Evolutionary conservation across 2,888 invertebrate genomes (phyloP).

Genomic region (Cyaniris semiargus): DNA sequence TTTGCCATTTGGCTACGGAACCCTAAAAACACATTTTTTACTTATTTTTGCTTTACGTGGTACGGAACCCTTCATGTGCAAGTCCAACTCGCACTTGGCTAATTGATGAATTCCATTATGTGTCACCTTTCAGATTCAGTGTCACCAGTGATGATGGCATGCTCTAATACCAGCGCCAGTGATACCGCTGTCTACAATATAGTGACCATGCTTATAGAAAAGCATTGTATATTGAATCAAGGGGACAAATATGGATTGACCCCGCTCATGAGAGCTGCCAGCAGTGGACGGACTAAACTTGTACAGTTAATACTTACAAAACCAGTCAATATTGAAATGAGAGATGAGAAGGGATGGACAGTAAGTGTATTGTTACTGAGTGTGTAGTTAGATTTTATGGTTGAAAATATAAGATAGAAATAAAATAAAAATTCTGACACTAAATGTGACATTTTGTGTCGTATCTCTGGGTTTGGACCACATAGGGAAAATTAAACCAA

Average conservation of each 20-base stretch:
- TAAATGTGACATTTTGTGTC: too few species aligned
- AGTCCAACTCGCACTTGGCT: too few species aligned
- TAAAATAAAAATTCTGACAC: neutral
- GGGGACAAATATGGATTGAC: slow-evolving; percentile 82
- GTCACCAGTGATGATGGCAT: slow-evolving; percentile 83
- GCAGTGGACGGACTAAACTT: slow-evolving; percentile 73
- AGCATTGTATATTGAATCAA: slow-evolving; percentile 76
- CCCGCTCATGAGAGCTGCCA: slow-evolving; percentile 83
- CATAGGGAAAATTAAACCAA: too few species aligned
- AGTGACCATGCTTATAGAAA: slow-evolving; percentile 72
- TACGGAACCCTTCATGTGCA: too few species aligned
- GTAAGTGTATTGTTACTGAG: slow-evolving; percentile 57
- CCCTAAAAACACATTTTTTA: too few species aligned
- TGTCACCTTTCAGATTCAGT: slow-evolving; percentile 73
- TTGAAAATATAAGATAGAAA: too few species aligned
- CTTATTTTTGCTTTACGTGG: too few species aligned
- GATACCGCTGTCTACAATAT: slow-evolving; percentile 68
- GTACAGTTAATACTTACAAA: slow-evolving; percentile 77
- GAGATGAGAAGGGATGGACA: slow-evolving; percentile 82
- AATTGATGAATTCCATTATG: too few species aligned
- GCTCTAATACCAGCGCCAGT: slow-evolving; percentile 78
- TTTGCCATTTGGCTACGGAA: too few species aligned
- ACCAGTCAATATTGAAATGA: slow-evolving; percentile 76
- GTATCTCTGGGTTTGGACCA: too few species aligned
- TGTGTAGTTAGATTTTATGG: too few species aligned